A percentile compares a stretch with the other conserved stretches of the same genome.
Evolutionary conservation across 2,888 invertebrate genomes (phyloP).

Genomic region (Muscina levida): DNA sequence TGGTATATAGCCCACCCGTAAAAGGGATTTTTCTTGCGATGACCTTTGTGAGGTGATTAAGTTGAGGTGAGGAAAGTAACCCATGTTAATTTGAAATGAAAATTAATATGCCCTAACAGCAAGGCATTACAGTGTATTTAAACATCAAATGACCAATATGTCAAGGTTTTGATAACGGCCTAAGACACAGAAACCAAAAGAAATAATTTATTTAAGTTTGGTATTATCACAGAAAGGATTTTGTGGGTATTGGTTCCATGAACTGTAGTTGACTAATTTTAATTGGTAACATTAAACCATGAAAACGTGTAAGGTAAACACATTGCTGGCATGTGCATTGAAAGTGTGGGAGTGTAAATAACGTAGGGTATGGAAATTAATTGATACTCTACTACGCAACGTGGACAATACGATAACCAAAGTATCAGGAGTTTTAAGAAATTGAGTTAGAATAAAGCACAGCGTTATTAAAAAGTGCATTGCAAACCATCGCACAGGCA

Average conservation of each 20-base stretch:
- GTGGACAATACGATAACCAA: no score
- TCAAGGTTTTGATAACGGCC: conserved; percentile 54
- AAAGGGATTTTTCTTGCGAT: neutral
- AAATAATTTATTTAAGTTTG: conserved; percentile 47
- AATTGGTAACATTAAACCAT: conserved; percentile 43
- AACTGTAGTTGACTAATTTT: conserved; percentile 27
- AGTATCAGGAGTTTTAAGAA: no score
- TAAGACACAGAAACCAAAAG: neutral
- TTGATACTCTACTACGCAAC: no score
- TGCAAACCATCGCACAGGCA: no score
- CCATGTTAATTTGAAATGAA: conserved; percentile 52
- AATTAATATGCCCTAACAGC: conserved; percentile 52
- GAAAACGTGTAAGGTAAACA: neutral
- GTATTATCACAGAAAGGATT: conserved; percentile 5
- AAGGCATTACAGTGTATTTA: conserved; percentile 39
- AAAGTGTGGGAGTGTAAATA: no score
- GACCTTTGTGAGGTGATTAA: conserved; percentile 54
- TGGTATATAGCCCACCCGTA: neutral
- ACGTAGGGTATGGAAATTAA: no score
- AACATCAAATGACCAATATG: conserved; percentile 59
- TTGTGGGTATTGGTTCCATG: neutral
- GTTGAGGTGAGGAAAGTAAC: conserved; percentile 59
- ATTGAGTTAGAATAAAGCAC: no score
- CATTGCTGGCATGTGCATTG: neutral
- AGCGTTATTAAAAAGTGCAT: no score